A percentile compares a stretch with the other conserved stretches of the same genome.
These are phyloP conservation scores for Scaptomyza parva DNA, from an alignment of 2,888 invertebrate genomes.

Conservation along the genomic window DNA sequence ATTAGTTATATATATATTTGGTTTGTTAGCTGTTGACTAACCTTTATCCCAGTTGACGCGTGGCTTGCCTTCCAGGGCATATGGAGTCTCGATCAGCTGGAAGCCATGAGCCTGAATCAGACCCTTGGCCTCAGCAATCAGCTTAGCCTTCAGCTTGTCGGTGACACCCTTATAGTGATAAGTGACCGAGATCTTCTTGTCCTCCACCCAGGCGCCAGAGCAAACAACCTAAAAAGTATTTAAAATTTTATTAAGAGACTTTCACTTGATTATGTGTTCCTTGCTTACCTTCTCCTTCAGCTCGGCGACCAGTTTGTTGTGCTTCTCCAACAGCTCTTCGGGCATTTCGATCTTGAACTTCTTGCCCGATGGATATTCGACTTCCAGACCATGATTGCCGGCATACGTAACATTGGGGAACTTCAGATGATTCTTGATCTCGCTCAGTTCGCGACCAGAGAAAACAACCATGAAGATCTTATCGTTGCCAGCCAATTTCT, in stretches of 20 bases:
- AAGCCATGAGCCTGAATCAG: slow-evolving; percentile 89
- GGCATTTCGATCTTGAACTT: slow-evolving; percentile 92
- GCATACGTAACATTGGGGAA: slow-evolving; percentile 88
- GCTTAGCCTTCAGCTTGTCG: slow-evolving; percentile 86
- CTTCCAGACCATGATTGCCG: slow-evolving; percentile 91
- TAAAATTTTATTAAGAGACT: not conserved
- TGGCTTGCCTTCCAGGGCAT: slow-evolving; percentile 91
- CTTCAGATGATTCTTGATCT: slow-evolving; percentile 89
- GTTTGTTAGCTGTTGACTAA: slow-evolving; percentile 56
- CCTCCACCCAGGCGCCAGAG: slow-evolving; percentile 92
- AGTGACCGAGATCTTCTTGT: slow-evolving; percentile 90
- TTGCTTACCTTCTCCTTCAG: slow-evolving; percentile 88
- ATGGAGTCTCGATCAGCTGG: slow-evolving; percentile 89
- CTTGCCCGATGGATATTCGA: slow-evolving; percentile 90
- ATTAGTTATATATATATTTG: slow-evolving; percentile 4
- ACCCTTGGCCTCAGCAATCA: slow-evolving; percentile 87
- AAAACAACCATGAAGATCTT: slow-evolving; percentile 90
- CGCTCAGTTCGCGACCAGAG: slow-evolving; percentile 90
- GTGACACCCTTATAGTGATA: slow-evolving; percentile 91
- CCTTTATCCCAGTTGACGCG: slow-evolving; percentile 93
- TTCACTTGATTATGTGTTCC: not conserved
- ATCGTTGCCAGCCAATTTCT: slow-evolving; percentile 89
- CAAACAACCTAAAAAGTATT: slow-evolving; percentile 86
- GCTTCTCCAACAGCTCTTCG: slow-evolving; percentile 88
- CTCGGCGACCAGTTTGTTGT: slow-evolving; percentile 87